Base-by-base conservation (phyloP, 1,140 invertebrate genomes). In the Drosophila nebulosa region DNA sequence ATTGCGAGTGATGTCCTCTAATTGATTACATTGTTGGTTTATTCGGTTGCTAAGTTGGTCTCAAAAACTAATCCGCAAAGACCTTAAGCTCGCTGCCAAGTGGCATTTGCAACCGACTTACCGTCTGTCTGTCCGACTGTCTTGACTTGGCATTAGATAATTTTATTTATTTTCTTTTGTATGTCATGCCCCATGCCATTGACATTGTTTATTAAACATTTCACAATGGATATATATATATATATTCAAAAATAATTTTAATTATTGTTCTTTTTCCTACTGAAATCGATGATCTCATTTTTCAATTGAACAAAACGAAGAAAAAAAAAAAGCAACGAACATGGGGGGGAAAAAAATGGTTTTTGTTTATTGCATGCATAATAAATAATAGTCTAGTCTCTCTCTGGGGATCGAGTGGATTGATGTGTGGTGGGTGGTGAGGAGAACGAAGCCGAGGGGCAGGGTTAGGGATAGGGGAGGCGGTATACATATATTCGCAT, bases 321-420 rank as follows among this genome's bases (percentile, higher is more conserved):
- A 32, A 32, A 10, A 32, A 10, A 12, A 32, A 32, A 32, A 32
- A 32, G 10, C 9, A 78, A 74, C n/a, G n/a, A n/a, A n/a, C n/a
- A n/a, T n/a, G n/a, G n/a, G n/a, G n/a, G n/a, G n/a, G n/a, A n/a
- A n/a, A n/a, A n/a, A n/a, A n/a, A n/a, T n/a, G 69, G 24, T 80
- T 75, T 80, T 59, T 81, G 83, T 81, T 85, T 85, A 85, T 88
- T 86, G 78, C 70, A 78, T 88, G 83, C 81, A 80, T 85, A 88
- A 85, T 78, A 85, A 83, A 85, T 46, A 46, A 46, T 88, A 64
- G 62, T 66, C 76, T 62, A 83, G 68, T 73, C 57, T 46, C 39
- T 46, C 39, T 46, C 30, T 32, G 10, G 30, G 12, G 7, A 46
- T 46, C 39, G 39, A 46, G 39, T 46, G 64, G 42, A 59, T 52